Percentiles rank a stretch among this genome's conserved stretches.
These are phyloP conservation scores for Schizotus pectinicornis DNA, from an alignment of 2,888 invertebrate genomes.

Conservation along the genomic window DNA sequence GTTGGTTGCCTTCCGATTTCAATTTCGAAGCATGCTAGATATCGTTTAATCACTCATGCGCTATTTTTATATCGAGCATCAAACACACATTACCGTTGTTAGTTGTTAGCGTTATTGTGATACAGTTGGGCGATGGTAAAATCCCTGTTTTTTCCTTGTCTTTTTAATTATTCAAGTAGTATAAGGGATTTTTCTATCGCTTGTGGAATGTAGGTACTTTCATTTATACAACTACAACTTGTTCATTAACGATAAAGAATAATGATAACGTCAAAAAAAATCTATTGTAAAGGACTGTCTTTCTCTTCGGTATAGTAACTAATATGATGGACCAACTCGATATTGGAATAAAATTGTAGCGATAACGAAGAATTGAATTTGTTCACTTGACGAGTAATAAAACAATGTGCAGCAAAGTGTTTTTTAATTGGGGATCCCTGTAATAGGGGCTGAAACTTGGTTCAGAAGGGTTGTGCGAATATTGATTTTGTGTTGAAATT, in stretches of 20 bases:
- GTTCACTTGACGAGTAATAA: not conserved
- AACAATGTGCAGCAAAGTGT: no score
- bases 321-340: conserved; percentile 19
- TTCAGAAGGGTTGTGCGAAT: no score
- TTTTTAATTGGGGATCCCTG: no score
- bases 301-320: conserved; percentile 4
- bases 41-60: no score
- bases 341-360: conserved; percentile 11
- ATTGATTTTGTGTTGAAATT: no score
- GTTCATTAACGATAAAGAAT: no score
- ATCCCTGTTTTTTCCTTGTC: not conserved
- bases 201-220: not conserved
- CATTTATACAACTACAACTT: not conserved
- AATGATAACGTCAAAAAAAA: not conserved
- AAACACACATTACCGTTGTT: no score
- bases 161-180: not conserved
- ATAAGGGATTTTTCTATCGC: not conserved
- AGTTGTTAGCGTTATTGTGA: no score
- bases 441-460: no score
- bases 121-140: not conserved
- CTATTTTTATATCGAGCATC: no score
- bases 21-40: no score
- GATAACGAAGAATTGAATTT: not conserved
- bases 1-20: no score
- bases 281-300: not conserved